phyloP scores from a whole-genome alignment of 35 echinoderm and acorn worm genomes.

The Antedon bifida region DNA sequence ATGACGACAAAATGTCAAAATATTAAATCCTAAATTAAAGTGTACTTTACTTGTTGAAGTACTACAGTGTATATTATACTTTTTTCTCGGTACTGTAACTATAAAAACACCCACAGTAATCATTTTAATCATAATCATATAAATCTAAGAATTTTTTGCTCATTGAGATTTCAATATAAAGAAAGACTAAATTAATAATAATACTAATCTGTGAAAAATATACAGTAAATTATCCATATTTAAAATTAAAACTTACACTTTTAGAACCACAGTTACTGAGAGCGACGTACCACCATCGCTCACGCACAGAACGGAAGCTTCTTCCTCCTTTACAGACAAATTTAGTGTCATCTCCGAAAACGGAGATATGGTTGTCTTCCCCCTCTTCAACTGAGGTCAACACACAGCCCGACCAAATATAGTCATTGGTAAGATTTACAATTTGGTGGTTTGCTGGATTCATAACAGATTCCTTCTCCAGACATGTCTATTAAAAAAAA shows the following conservation, averaged over 20 bases:
- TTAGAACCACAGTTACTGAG: conserved; percentile 66
- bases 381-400: conserved; percentile 1
- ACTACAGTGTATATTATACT: too few species aligned
- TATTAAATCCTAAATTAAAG: too few species aligned
- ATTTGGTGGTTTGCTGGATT: conserved; percentile 78
- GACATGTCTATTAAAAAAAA: conserved; percentile 44
- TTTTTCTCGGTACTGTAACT: too few species aligned
- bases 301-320: conserved; percentile 70
- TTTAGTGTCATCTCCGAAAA: conserved; percentile 28
- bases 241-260: conserved; percentile 35
- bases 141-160: too few species aligned
- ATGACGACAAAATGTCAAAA: too few species aligned
- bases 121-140: too few species aligned
- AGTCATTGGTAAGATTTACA: conserved; percentile 69
- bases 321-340: conserved; percentile 59
- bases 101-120: too few species aligned
- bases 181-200: too few species aligned
- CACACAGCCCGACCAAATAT: conserved; percentile 79
- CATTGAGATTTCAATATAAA: too few species aligned
- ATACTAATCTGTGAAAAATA: too few species aligned
- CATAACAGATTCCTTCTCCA: conserved; percentile 78
- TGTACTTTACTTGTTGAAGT: too few species aligned
- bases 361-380: neutral
- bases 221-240: too few species aligned
- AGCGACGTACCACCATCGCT: conserved; percentile 94